Conservation (phyloP, 2,888 invertebrate species). For the Podotricha telesiphe region DNA sequence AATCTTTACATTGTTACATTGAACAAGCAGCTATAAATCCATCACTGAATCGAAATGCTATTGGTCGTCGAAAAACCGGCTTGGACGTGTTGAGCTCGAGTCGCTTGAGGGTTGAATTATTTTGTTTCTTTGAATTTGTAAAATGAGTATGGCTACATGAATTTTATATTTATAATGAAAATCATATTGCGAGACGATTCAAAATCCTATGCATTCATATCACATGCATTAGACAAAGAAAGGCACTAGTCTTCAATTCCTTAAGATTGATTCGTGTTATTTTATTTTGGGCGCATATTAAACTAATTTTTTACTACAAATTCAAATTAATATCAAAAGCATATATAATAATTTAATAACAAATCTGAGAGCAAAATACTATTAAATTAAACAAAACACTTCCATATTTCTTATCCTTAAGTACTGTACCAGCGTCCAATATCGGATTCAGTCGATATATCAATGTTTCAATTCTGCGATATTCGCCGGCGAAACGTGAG, state of each 20-base stretch:
- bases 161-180: not conserved
- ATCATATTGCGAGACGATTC: no score
- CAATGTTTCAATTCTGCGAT: slow-evolving; percentile 51
- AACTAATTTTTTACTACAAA: no score
- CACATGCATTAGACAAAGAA: no score
- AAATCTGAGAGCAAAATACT: not conserved
- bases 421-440: slow-evolving; percentile 20
- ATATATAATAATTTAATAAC: no score
- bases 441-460: slow-evolving; percentile 28
- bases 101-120: not conserved
- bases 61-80: slow-evolving; percentile 30
- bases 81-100: slow-evolving; percentile 16
- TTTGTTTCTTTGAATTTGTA: not conserved
- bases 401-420: not conserved
- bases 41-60: slow-evolving; percentile 36
- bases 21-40: slow-evolving; percentile 47
- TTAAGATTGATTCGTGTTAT: no score
- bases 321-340: not conserved
- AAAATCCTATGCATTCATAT: no score
- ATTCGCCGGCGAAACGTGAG: slow-evolving; percentile 62
- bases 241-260: no score
- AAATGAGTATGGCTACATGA: not conserved
- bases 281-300: no score
- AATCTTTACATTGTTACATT: slow-evolving; percentile 49
- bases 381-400: not conserved